Evolutionary conservation across 2,888 invertebrate genomes (phyloP), one percentile per base, ranked within the genome.

Genomic region (Mylabris sibirica): DNA sequence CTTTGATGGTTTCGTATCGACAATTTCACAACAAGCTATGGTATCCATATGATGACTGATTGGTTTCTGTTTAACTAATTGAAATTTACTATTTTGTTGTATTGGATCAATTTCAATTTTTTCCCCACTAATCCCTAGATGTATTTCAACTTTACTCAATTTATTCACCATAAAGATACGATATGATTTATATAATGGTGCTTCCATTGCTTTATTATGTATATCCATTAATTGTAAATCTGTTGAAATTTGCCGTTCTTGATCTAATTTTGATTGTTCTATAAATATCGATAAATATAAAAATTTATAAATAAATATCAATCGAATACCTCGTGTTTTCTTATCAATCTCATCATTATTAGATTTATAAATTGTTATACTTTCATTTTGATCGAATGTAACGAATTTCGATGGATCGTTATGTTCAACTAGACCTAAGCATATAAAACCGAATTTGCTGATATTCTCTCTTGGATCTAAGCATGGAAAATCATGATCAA

Each of bases 401-500:
- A 85, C 85, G 64, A 80, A 81, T 73, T 86, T 86, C 30, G 83
- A 80, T 20, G 82, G 81, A 53, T 86, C 84, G 77, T 89, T 90
- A 72, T 92, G 89, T 83, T 96, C 95, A 0, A 97, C 93, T 17
- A 98, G 87, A 5, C 97, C 97, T 14, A 98, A 88, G 77, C 93
- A 93, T 12, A 90, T 90, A 83, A 98, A 97, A 34, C 96, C 96
- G 84, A 97, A 98, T 85, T 98, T 98, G 0, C 94, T 93, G 75
- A 98, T 94, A 1, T 93, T 92, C 85, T 98, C 98, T 70, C 90
- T 90, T 14, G 92, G 89, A 82, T 97, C 97, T 12, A 99, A 87
- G 76, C 94, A 93, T 0, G 98, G 97, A 82, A 99, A 97, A 78
- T 97, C 98, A 85, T 90, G 90, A 84, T 97, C 97, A 2, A 96